Percentiles rank a stretch among this genome's conserved stretches.
phyloP scores from a whole-genome alignment of 2,113 vertebrate species.

The Cyphotilapia sp. region DNA sequence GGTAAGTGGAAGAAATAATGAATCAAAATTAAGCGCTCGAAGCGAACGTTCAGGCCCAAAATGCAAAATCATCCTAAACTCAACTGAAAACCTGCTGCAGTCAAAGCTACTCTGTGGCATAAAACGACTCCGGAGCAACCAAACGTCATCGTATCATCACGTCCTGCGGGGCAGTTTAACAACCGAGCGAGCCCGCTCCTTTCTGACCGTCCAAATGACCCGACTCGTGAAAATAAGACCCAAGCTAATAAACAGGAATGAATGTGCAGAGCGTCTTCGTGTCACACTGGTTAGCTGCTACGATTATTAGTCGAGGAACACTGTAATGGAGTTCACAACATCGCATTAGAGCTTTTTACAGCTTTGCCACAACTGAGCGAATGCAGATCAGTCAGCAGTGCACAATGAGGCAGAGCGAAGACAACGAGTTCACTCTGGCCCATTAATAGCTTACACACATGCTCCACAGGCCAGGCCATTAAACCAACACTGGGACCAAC shows the following conservation, averaged over 20 bases:
- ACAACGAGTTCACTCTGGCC: background rate
- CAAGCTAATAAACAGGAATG: background rate
- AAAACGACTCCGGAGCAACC: fast-evolving
- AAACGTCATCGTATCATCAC: fast-evolving
- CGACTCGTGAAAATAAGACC: background rate
- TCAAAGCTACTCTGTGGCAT: background rate
- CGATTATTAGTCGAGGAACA: background rate
- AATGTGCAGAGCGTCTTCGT: background rate
- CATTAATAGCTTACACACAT: background rate
- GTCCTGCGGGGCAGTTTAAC: background rate
- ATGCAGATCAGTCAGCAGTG: background rate
- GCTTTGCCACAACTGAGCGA: background rate
- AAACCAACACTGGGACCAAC: background rate
- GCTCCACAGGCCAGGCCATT: conserved; percentile 5
- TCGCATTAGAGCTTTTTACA: background rate
- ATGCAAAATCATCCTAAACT: background rate
- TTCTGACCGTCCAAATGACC: background rate
- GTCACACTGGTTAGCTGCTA: background rate
- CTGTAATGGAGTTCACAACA: background rate
- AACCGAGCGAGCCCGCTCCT: background rate
- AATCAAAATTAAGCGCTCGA: background rate
- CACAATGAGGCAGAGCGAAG: background rate
- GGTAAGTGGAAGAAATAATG: background rate
- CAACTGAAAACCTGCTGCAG: background rate
- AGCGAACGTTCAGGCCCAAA: background rate